Base-by-base conservation (phyloP, 2,797 vertebrate genomes). In the Pempheris klunzingeri region DNA sequence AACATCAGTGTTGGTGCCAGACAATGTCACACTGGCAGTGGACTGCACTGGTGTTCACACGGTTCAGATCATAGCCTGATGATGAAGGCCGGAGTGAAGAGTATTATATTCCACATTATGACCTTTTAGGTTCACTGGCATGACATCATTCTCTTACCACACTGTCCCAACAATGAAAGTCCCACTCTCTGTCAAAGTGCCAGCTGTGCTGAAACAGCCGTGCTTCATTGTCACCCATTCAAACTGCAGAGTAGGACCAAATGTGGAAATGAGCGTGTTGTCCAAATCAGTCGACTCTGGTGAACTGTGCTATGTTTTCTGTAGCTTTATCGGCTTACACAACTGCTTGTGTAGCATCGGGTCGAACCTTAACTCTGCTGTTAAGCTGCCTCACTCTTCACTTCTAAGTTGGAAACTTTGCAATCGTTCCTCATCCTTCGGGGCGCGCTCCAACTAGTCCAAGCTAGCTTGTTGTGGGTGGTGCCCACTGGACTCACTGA, bases 211-310 rank as follows among this genome's bases (percentile, higher is more conserved):
- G 84, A 90, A 93, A 91, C 58, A 50, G 85, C 80, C 74, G 73
- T 76, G 80, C 70, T 82, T 91, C 81, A 88, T 92, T 93, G 90
- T 92, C 82, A 85, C 55, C 71, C 83, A 55, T 88, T 90, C 74
- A 92, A 90, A 92, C 73, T 88, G 89, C 87, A 88, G 86, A 83
- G 79, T 88, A 85, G 88, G 92, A 87, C 62, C 85, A 81, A 90
- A 90, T 85, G 71, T 88, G 75, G 88, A 88, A 88, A 89, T 78
- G 76, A 86, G 74, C 38, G 62, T 79, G 79, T 84, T 59, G 77
- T 84, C 75, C 68, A 75, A 81, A 85, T 80, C 70, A 3, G 22
- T 84, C 7, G 34, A 80, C 75, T 83, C 71, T 78, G 38, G 41
- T 74, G 43, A 80, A 46, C 52, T 53, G 32, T 49, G 43, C 43